Evolutionary conservation across 2,888 invertebrate species (phyloP).

Genomic region (Eilema griseolum): DNA sequence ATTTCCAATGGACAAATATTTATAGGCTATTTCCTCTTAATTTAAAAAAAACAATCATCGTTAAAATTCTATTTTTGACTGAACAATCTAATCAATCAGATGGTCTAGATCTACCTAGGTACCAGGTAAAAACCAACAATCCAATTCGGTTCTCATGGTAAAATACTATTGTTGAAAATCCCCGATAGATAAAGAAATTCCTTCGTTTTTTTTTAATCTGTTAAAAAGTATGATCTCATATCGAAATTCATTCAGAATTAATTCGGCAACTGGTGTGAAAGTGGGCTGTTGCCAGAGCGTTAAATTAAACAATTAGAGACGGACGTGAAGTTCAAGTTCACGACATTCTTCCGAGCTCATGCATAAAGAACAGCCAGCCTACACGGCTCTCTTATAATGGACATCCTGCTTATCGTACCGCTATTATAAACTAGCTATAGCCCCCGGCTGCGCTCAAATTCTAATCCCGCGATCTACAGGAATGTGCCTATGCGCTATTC

Average conservation of each 20-base stretch:
- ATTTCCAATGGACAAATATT: too few relatives aligned
- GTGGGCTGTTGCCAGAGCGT: slow-evolving; percentile 10
- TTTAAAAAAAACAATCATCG: too few relatives aligned
- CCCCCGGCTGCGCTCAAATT: background rate
- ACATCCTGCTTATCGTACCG: slow-evolving; percentile 17
- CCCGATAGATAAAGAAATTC: background rate
- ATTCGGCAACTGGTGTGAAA: slow-evolving; percentile 8
- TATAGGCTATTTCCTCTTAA: too few relatives aligned
- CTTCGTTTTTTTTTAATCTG: background rate
- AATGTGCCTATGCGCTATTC: too few relatives aligned
- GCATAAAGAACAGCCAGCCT: slow-evolving; percentile 34
- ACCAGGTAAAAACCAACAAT: too few relatives aligned
- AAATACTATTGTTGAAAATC: background rate
- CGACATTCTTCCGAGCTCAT: slow-evolving; percentile 32
- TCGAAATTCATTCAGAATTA: background rate
- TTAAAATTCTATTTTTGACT: too few relatives aligned
- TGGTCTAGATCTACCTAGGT: too few relatives aligned
- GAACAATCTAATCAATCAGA: too few relatives aligned
- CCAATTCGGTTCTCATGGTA: background rate
- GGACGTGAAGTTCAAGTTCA: slow-evolving; percentile 49
- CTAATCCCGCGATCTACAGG: background rate
- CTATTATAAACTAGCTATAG: background rate
- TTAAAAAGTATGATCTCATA: slow-evolving; percentile 7
- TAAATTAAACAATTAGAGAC: slow-evolving; percentile 12
- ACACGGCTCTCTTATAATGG: slow-evolving; percentile 27